phyloP scores from a whole-genome alignment of 1,140 invertebrate genomes.

The Drosophila ananassae region DNA sequence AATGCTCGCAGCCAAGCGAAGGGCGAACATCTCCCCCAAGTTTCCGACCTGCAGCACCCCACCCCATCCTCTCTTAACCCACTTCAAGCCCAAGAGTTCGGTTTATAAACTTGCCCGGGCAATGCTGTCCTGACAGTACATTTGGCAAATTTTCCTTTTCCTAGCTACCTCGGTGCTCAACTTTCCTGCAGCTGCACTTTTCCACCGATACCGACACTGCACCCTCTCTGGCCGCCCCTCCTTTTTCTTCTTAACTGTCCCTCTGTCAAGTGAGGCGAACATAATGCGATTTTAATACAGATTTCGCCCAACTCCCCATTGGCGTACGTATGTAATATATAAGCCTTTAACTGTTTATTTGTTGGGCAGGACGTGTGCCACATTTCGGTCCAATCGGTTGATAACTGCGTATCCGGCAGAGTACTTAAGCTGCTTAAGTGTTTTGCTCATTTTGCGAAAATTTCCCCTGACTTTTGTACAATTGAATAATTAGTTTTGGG shows the following conservation, averaged over 20 bases:
- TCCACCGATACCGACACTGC: slow-evolving; percentile 5
- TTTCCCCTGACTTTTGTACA: slow-evolving; percentile 23
- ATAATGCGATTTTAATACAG: slow-evolving; percentile 80
- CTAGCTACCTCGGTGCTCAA: slow-evolving; percentile 29
- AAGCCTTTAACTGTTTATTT: slow-evolving; percentile 73
- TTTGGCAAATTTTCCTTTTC: slow-evolving; percentile 61
- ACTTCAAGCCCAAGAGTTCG: slow-evolving; percentile 34
- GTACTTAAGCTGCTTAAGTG: slow-evolving; percentile 55
- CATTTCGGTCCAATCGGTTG: slow-evolving; percentile 24
- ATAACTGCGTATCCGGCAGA: slow-evolving; percentile 39
- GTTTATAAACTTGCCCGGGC: slow-evolving; percentile 73
- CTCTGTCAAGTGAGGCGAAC: slow-evolving; percentile 75
- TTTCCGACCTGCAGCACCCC: background rate
- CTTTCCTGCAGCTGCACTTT: slow-evolving; percentile 43
- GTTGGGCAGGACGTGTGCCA: slow-evolving; percentile 24
- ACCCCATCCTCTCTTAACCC: slow-evolving; percentile 12
- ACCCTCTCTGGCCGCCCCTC: background rate
- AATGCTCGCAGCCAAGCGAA: slow-evolving; percentile 66
- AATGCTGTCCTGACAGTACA: slow-evolving; percentile 60
- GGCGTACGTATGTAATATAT: slow-evolving; percentile 45
- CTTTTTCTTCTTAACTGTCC: slow-evolving; percentile 20
- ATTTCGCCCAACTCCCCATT: slow-evolving; percentile 53
- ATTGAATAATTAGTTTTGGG: slow-evolving; percentile 36
- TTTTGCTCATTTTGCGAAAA: slow-evolving; percentile 35
- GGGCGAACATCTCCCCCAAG: slow-evolving; percentile 4